phyloP scores from a whole-genome alignment of 2,113 vertebrate genomes.

The Serilophus lunatus region DNA sequence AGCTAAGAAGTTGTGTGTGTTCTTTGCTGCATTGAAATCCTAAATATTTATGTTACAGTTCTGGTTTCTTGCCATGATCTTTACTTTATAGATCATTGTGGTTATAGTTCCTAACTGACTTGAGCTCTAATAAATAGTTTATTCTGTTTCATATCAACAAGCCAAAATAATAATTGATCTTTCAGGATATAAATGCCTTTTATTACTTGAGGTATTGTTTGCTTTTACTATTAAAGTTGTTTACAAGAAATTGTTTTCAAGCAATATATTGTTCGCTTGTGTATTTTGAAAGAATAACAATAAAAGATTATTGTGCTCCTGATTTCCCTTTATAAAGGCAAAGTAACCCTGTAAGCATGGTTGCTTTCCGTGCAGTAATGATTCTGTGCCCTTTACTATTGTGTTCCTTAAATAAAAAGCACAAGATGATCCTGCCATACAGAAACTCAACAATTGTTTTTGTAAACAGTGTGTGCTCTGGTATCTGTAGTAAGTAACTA shows the following conservation, averaged over 20 bases:
- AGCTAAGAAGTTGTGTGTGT: not conserved
- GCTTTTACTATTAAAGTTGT: not conserved
- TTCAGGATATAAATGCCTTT: not conserved
- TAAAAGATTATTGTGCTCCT: conserved; percentile 21
- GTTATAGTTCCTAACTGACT: conserved; percentile 22
- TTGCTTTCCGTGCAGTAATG: not conserved
- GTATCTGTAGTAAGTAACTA: not conserved
- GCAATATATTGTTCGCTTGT: not conserved
- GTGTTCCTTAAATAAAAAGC: conserved; percentile 59
- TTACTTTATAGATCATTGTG: not conserved
- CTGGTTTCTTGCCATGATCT: not conserved
- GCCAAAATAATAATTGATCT: not conserved
- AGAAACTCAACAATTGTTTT: conserved; percentile 16
- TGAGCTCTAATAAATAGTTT: not conserved
- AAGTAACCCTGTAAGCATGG: not conserved
- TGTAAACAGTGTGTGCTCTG: not conserved
- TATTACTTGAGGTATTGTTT: conserved; percentile 29
- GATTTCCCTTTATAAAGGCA: conserved; percentile 45
- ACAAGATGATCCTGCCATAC: not conserved
- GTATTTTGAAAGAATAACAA: conserved; percentile 8
- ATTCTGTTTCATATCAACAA: not conserved
- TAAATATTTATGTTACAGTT: not conserved
- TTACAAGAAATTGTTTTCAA: conserved; percentile 20
- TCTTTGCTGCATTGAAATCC: not conserved
- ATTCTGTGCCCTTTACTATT: conserved; percentile 2